These are phyloP conservation scores for Limnephilus auricula DNA, from an alignment of 2,888 invertebrate genomes.

Conservation along the genomic window DNA sequence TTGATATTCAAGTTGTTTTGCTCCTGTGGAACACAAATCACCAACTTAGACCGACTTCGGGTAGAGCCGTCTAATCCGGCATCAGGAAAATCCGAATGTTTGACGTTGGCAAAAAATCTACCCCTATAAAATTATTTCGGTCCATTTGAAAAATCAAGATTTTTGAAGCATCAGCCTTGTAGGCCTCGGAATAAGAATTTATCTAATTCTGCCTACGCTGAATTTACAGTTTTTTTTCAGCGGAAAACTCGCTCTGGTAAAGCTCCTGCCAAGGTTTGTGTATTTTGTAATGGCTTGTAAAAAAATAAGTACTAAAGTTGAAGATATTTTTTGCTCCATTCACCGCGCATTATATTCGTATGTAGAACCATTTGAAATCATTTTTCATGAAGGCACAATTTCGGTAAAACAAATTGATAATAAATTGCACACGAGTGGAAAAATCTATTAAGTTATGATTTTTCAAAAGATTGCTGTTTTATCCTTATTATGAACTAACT, in stretches of 20 bases:
- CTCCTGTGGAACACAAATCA: conserved; percentile 30
- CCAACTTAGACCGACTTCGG: conserved; percentile 16
- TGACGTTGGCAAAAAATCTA: conserved; percentile 53
- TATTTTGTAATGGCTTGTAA: conserved; percentile 23
- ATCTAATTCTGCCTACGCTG: conserved; percentile 39
- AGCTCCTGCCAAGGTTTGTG: neutral
- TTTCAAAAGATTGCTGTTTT: neutral
- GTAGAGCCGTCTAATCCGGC: conserved; percentile 35
- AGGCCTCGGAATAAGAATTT: conserved; percentile 37
- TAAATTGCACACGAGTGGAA: neutral
- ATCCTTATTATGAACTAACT: no score
- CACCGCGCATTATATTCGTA: neutral
- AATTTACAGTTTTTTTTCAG: conserved; percentile 22
- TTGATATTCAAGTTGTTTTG: conserved; percentile 48
- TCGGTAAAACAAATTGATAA: neutral
- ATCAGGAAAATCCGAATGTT: conserved; percentile 37
- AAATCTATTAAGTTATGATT: neutral
- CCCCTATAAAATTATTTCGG: conserved; percentile 64
- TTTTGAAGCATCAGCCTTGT: conserved; percentile 44
- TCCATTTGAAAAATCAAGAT: conserved; percentile 63
- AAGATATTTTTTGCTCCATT: neutral
- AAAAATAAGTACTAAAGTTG: neutral
- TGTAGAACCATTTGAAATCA: no score
- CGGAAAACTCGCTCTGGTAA: neutral
- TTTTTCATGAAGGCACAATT: no score